Conservation (phyloP, 1,140 invertebrate species). For the Oreohelix idahoensis region DNA sequence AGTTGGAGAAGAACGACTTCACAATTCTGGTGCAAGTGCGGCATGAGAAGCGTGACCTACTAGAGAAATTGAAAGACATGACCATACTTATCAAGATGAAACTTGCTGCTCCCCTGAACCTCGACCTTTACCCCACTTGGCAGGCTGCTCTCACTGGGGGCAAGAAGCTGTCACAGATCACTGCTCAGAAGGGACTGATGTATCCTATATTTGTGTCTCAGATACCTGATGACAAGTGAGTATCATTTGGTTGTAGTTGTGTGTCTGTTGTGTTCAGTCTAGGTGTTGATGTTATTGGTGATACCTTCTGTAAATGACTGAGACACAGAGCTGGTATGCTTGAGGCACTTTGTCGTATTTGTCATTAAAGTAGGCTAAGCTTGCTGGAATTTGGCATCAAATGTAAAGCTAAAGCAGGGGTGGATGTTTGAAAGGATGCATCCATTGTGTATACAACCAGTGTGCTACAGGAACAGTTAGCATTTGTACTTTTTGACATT, state of each 20-base stretch:
- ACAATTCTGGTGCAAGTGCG: constrained; percentile 87
- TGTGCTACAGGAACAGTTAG: no score
- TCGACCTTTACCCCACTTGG: constrained; percentile 85
- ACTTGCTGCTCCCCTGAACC: constrained; percentile 79
- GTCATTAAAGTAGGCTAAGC: background rate
- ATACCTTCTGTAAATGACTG: no score
- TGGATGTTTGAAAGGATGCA: no score
- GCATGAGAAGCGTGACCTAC: constrained; percentile 87
- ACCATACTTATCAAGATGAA: constrained; percentile 85
- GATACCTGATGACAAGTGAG: constrained; percentile 82
- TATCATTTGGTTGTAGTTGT: constrained; percentile 14
- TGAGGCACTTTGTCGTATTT: background rate
- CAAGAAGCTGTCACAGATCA: constrained; percentile 81
- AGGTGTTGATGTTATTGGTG: no score
- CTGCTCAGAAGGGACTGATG: constrained; percentile 78
- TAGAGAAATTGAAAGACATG: constrained; percentile 87
- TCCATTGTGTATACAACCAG: no score
- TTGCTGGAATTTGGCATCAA: no score
- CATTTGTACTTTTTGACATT: no score
- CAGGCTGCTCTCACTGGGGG: constrained; percentile 77
- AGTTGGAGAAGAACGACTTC: constrained; percentile 97
- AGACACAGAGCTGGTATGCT: no score
- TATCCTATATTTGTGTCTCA: constrained; percentile 85
- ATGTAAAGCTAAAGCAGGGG: no score
- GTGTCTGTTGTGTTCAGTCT: background rate